Percentiles rank a stretch among this genome's conserved stretches.
Evolutionary conservation across 2,113 vertebrate genomes (phyloP).

Genomic region (Dinomys branickii): DNA sequence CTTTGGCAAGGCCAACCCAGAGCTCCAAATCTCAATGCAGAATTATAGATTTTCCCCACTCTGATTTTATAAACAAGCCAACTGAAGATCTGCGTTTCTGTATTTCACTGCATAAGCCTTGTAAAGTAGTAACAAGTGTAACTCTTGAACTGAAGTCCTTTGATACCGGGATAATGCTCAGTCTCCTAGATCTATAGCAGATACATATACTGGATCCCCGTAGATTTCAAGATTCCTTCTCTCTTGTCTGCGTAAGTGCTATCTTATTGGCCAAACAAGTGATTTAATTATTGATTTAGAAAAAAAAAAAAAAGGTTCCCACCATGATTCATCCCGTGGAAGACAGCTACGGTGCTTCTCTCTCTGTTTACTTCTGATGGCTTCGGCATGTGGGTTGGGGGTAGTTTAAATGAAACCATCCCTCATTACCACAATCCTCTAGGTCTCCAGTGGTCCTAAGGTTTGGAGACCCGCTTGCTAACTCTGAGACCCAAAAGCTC

Average conservation of each 20-base stretch:
- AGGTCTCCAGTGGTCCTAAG: background rate
- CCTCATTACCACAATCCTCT: conserved; percentile 19
- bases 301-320: background rate
- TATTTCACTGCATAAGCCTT: background rate
- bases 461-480: conserved; percentile 7
- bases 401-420: conserved; percentile 19
- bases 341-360: background rate
- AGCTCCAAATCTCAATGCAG: background rate
- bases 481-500: background rate
- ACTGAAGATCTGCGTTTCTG: background rate
- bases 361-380: background rate
- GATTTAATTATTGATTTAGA: conserved; percentile 62
- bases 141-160: background rate
- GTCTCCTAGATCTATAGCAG: background rate
- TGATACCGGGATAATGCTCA: background rate
- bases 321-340: conserved; percentile 43
- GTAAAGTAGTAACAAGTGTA: background rate
- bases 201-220: background rate
- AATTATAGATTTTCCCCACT: background rate
- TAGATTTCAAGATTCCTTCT: background rate
- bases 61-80: background rate
- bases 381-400: background rate
- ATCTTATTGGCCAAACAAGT: conserved; percentile 30
- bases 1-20: background rate
- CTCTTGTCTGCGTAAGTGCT: background rate